Conservation (phyloP, 1,140 invertebrate species). For the Leptopilina clavipes region DNA sequence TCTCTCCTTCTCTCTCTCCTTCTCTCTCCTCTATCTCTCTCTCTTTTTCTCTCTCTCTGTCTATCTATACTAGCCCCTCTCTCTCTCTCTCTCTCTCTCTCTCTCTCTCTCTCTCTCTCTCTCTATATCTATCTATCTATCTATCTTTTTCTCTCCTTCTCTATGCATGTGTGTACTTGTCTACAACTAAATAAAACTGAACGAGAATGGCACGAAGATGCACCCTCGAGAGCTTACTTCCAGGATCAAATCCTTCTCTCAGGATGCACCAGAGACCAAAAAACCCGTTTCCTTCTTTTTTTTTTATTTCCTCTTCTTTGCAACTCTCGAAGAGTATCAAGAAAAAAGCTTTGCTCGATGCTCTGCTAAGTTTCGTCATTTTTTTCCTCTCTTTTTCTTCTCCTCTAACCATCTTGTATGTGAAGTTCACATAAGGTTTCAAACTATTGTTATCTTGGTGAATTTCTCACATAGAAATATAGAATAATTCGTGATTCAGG, state of each 20-base stretch:
- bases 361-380: slow-evolving; percentile 11
- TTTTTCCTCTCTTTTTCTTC: neutral
- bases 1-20: slow-evolving; percentile 18
- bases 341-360: slow-evolving; percentile 24
- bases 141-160: neutral
- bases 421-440: neutral
- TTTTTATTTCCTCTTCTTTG: slow-evolving; percentile 22
- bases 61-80: too few species aligned
- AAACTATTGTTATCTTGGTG: neutral
- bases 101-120: too few species aligned
- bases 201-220: slow-evolving; percentile 29
- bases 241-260: slow-evolving; percentile 28
- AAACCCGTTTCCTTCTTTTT: neutral
- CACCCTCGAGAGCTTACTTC: slow-evolving; percentile 27
- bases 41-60: too few species aligned
- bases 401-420: neutral
- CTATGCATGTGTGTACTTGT: slow-evolving; percentile 35
- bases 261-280: slow-evolving; percentile 25
- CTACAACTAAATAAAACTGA: slow-evolving; percentile 46
- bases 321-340: slow-evolving; percentile 19
- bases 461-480: neutral
- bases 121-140: too few species aligned
- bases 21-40: slow-evolving; percentile 36
- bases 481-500: neutral
- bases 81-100: slow-evolving; percentile 37